Percentiles rank a stretch among this genome's conserved stretches.
Evolutionary conservation across 2,797 vertebrate species (phyloP).

Genomic region (Microcaecilia unicolor): DNA sequence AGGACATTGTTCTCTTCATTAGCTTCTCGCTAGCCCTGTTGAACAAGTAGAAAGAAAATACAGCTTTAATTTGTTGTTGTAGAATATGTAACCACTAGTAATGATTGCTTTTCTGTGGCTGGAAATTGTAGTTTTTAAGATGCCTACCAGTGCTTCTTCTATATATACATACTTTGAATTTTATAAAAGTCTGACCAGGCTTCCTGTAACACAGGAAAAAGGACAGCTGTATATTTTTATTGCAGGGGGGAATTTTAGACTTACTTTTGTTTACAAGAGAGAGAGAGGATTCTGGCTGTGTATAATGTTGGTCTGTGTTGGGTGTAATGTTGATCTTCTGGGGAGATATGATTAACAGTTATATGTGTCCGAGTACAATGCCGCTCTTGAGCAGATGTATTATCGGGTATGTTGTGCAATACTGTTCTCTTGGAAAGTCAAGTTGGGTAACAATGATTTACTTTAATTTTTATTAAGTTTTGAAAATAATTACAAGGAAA

Average conservation of each 20-base stretch:
- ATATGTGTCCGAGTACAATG: too few relatives aligned
- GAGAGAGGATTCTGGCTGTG: conserved; percentile 15
- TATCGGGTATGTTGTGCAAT: too few relatives aligned
- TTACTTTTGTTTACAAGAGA: too few relatives aligned
- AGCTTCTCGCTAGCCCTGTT: conserved; percentile 3
- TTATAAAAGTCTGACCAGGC: conserved; percentile 42
- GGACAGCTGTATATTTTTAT: conserved; percentile 42
- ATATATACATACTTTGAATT: conserved; percentile 52
- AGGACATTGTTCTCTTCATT: not conserved
- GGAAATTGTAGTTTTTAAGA: conserved; percentile 48
- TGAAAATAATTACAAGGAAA: too few relatives aligned
- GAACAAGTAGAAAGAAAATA: conserved; percentile 3
- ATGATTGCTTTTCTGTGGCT: conserved; percentile 36
- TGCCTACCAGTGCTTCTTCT: conserved; percentile 49
- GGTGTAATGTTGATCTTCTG: too few relatives aligned
- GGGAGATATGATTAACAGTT: too few relatives aligned
- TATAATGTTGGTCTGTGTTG: conserved; percentile 25
- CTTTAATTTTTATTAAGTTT: too few relatives aligned
- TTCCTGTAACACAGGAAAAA: conserved; percentile 49
- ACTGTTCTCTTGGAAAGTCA: too few relatives aligned
- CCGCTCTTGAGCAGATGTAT: too few relatives aligned
- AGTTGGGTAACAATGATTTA: too few relatives aligned
- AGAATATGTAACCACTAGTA: conserved; percentile 7
- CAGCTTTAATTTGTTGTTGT: not conserved
- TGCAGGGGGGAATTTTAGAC: conserved; percentile 20